A percentile compares a stretch with the other conserved stretches of the same genome.
phyloP scores from a whole-genome alignment of 2,888 invertebrate genomes.

The Drosophila affinis region DNA sequence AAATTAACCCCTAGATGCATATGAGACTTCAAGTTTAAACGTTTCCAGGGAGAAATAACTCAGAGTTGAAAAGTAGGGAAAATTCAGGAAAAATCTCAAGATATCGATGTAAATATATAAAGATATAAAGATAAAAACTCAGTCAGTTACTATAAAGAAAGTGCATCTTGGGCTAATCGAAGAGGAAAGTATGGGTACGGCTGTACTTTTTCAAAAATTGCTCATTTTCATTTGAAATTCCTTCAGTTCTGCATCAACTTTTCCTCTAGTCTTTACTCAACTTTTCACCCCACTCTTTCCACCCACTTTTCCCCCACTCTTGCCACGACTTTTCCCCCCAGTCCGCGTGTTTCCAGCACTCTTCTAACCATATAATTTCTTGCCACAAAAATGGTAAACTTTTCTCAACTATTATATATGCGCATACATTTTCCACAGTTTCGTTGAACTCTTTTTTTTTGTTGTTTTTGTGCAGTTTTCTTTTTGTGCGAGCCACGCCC shows the following conservation, averaged over 20 bases:
- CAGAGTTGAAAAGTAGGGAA: not conserved
- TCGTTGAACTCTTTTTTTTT: constrained; percentile 48
- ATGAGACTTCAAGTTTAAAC: constrained; percentile 42
- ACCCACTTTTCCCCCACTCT: not conserved
- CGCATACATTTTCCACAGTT: constrained; percentile 42
- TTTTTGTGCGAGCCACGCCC: constrained; percentile 37
- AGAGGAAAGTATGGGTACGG: not conserved
- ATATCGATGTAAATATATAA: no score
- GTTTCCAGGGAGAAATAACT: not conserved
- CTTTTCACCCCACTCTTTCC: not conserved
- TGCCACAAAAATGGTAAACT: constrained; percentile 46
- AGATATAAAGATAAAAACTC: no score
- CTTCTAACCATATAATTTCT: constrained; percentile 3
- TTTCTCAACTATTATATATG: constrained; percentile 30
- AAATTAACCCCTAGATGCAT: constrained; percentile 55
- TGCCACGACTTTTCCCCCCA: not conserved
- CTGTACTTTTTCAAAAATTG: not conserved
- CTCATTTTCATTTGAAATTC: not conserved
- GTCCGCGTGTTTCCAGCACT: constrained; percentile 1
- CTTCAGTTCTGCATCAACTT: not conserved
- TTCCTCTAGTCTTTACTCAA: not conserved
- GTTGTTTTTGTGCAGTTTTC: not conserved
- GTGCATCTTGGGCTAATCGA: no score
- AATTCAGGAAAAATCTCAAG: no score
- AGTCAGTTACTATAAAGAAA: no score